phyloP scores from a whole-genome alignment of 2,888 invertebrate genomes.

The Psylliodes chrysocephalus region DNA sequence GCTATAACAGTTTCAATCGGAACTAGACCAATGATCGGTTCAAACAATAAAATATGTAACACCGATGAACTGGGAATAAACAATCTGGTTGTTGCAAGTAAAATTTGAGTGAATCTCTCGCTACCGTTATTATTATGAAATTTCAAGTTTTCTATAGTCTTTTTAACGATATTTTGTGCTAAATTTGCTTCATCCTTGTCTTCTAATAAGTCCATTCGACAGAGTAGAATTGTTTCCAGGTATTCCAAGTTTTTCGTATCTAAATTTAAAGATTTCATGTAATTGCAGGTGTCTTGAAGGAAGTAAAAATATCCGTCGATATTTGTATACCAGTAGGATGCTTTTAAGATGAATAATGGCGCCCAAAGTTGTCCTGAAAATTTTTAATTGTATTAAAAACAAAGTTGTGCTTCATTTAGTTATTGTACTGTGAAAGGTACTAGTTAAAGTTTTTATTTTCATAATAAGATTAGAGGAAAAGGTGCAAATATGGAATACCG shows the following conservation, averaged over 20 bases:
- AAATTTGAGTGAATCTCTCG: conserved; percentile 52
- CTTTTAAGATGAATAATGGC: conserved; percentile 69
- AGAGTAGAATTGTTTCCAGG: conserved; percentile 59
- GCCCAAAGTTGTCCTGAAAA: conserved; percentile 67
- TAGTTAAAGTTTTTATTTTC: too few relatives aligned
- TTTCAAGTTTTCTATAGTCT: conserved; percentile 47
- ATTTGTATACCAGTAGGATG: conserved; percentile 69
- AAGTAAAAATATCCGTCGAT: conserved; percentile 60
- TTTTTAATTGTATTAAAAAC: too few relatives aligned
- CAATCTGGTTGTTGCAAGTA: conserved; percentile 55
- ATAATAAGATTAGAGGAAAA: too few relatives aligned
- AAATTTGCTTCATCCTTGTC: conserved; percentile 51
- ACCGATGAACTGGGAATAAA: conserved; percentile 54
- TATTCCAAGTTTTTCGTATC: conserved; percentile 53
- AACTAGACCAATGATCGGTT: conserved; percentile 61
- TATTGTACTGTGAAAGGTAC: too few relatives aligned
- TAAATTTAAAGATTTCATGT: conserved; percentile 51
- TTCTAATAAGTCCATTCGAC: conserved; percentile 56
- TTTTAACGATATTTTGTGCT: conserved; percentile 45
- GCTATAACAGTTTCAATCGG: conserved; percentile 63
- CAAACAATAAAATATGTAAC: conserved; percentile 58
- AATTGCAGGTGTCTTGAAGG: conserved; percentile 48
- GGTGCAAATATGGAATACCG: too few relatives aligned
- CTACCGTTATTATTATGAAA: conserved; percentile 47
- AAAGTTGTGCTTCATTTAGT: too few relatives aligned